These are phyloP conservation scores for Ascidia mentula DNA, from an alignment of 23 tunicate genomes.

Conservation along the genomic window DNA sequence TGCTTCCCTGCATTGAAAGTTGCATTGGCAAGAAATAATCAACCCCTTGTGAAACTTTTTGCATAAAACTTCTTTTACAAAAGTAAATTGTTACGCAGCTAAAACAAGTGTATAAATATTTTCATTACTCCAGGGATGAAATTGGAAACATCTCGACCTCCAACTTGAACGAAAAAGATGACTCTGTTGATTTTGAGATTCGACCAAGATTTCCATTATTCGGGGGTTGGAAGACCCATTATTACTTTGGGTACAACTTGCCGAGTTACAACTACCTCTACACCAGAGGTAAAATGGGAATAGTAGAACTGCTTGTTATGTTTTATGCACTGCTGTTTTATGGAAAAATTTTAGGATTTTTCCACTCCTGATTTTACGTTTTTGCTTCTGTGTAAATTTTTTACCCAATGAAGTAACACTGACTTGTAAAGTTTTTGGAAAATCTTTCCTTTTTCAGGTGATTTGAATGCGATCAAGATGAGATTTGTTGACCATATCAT, in stretches of 20 bases:
- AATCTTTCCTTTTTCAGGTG: constrained; percentile 39
- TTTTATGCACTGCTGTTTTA: no score
- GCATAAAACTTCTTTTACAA: no score
- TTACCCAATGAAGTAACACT: no score
- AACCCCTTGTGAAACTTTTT: no score
- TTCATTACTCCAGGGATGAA: constrained; percentile 74
- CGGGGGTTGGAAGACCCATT: constrained; percentile 98
- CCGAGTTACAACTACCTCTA: constrained; percentile 89
- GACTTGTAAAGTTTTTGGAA: background rate
- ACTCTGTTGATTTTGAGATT: constrained; percentile 89
- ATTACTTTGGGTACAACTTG: constrained; percentile 91
- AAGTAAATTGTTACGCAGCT: no score
- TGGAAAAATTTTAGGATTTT: no score
- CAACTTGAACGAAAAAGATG: constrained; percentile 52
- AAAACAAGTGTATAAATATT: no score
- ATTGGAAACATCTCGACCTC: constrained; percentile 99
- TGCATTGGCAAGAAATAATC: no score
- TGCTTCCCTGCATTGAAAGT: no score
- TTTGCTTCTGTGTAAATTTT: no score
- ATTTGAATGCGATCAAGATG: constrained; percentile 81
- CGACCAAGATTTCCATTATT: constrained; percentile 97
- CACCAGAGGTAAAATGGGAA: constrained; percentile 47
- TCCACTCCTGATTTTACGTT: no score
- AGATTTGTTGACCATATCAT: constrained; percentile 86
- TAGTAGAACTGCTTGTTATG: no score